Percentiles rank a stretch among this genome's conserved stretches.
These are phyloP conservation scores for Cerceris rybyensis DNA, from an alignment of 2,888 invertebrate genomes.

Conservation along the genomic window DNA sequence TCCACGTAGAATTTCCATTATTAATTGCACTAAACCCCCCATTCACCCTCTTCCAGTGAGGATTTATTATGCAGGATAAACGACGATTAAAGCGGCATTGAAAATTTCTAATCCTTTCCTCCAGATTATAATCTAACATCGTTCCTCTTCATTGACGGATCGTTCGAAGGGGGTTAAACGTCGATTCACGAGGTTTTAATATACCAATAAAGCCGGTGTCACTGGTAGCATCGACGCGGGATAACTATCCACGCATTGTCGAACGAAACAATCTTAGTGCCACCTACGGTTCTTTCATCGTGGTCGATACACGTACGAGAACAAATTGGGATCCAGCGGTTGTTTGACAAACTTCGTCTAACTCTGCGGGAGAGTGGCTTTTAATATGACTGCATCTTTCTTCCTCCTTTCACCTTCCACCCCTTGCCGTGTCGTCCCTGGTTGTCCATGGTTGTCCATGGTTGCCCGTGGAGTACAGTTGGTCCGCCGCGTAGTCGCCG, in stretches of 20 bases:
- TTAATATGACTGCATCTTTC: slow-evolving; percentile 57
- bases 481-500: slow-evolving; percentile 52
- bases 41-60: no score
- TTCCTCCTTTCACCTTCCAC: slow-evolving; percentile 31
- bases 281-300: slow-evolving; percentile 63
- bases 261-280: slow-evolving; percentile 34
- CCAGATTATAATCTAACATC: neutral
- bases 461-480: slow-evolving; percentile 25
- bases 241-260: slow-evolving; percentile 45
- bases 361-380: slow-evolving; percentile 71
- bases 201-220: slow-evolving; percentile 30
- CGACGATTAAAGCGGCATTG: neutral
- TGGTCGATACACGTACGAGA: slow-evolving; percentile 62
- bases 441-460: neutral
- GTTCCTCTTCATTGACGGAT: neutral
- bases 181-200: slow-evolving; percentile 42
- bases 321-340: slow-evolving; percentile 70
- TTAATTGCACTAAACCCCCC: no score
- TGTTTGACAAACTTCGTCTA: slow-evolving; percentile 75
- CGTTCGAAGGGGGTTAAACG: slow-evolving; percentile 11
- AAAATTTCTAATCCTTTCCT: neutral
- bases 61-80: no score
- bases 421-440: slow-evolving; percentile 24
- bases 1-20: neutral
- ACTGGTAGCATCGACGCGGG: slow-evolving; percentile 46